Evolutionary conservation across 2,113 vertebrate genomes (phyloP), one percentile per base, ranked within the genome.

Genomic region (Ginglymostoma cirratum): DNA sequence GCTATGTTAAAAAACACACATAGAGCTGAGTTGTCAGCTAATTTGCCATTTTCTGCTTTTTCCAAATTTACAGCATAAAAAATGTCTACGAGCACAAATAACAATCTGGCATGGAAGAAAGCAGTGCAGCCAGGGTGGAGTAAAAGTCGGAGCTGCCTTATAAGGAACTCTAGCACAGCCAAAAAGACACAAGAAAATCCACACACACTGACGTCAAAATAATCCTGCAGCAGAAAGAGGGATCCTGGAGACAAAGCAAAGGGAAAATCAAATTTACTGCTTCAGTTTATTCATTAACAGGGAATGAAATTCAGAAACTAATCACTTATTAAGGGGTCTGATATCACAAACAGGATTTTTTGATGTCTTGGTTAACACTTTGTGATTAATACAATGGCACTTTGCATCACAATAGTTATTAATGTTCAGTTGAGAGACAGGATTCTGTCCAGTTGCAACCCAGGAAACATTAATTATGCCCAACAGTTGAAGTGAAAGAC

Each of bases 361-460:
- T 42, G 69, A 14, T 95, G 42, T 24, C 69, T 76, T 72, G 19
- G 94, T 34, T 72, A 69, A 95, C 67, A 72, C 98, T 98, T 98
- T 98, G 97, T 98, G 98, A 98, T 98, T 98, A 98, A 98, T 98
- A 98, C 98, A 98, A 99, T 98, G 98, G 98, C 98, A 98, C 98
- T 98, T 98, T 98, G 99, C 98, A 96, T 98, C 98, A 98, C 98
- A 98, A 99, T 98, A 99, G 99, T 99, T 99, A 99, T 99, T 99
- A 98, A 99, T 99, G 99, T 99, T 99, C 99, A 99, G 98, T 99
- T 99, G 98, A 99, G 98, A 98, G 98, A 98, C 30, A 98, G 98
- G 98, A 98, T 98, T 98, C 98, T 98, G 98, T 99, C 98, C 99
- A 99, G 99, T 99, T 99, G 99, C 98, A 98, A 99, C 98, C 98